These are phyloP conservation scores for Scaptomyza graminum DNA, from an alignment of 1,140 invertebrate genomes.

Conservation along the genomic window DNA sequence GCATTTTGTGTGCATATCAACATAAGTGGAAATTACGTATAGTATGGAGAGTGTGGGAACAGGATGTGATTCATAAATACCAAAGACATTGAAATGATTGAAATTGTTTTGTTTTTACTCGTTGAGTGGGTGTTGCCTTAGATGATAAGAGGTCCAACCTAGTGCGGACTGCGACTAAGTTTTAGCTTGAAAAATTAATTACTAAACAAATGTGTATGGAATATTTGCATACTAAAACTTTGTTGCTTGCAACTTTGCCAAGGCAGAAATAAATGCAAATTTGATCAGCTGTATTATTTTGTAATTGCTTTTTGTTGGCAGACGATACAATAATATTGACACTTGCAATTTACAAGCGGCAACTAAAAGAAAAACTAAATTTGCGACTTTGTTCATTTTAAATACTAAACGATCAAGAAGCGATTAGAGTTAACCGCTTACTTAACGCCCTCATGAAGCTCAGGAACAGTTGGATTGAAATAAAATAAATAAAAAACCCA, in stretches of 20 bases:
- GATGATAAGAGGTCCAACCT: constrained; percentile 13
- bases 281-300: not conserved
- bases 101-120: not conserved
- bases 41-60: not conserved
- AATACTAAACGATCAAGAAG: not conserved
- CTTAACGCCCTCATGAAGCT: constrained; percentile 1
- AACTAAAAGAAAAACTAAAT: not conserved
- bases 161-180: constrained; percentile 3
- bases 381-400: too few species aligned
- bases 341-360: not conserved
- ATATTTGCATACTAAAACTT: not conserved
- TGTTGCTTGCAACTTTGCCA: not conserved
- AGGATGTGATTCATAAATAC: constrained; percentile 34
- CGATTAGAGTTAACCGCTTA: constrained; percentile 1
- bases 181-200: not conserved
- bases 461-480: not conserved
- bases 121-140: constrained; percentile 3
- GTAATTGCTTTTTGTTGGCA: not conserved
- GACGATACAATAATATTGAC: constrained; percentile 6
- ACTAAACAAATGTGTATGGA: not conserved
- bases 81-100: constrained; percentile 4
- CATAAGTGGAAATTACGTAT: not conserved
- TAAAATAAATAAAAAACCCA: constrained; percentile 15
- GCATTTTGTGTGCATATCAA: not conserved
- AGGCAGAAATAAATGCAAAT: not conserved